Percentiles rank a stretch among this genome's conserved stretches.
Evolutionary conservation across 1,140 invertebrate genomes (phyloP).

Genomic region (Zaprionus vittiger): DNA sequence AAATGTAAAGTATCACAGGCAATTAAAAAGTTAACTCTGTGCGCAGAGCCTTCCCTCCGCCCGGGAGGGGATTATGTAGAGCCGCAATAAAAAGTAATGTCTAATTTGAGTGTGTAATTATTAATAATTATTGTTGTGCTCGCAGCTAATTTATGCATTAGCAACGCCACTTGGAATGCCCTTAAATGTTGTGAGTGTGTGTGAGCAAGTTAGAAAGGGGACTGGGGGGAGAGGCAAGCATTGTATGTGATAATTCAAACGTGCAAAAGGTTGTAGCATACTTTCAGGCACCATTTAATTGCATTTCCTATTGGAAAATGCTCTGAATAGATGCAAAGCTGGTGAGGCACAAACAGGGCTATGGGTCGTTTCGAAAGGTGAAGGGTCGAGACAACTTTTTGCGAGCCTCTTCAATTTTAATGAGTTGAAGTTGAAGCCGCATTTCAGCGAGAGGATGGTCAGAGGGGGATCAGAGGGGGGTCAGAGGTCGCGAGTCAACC

Average conservation of each 20-base stretch:
- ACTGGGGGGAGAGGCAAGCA: background rate
- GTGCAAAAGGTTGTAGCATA: constrained; percentile 25
- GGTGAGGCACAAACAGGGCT: background rate
- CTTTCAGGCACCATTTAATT: constrained; percentile 60
- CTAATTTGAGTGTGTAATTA: constrained; percentile 64
- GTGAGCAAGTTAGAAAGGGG: background rate
- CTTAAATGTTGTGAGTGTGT: background rate
- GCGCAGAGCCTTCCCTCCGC: background rate
- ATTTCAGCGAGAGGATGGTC: constrained; percentile 16
- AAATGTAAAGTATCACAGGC: constrained; percentile 13
- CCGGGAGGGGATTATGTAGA: background rate
- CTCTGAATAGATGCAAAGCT: constrained; percentile 36
- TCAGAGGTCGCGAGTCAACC: constrained; percentile 7
- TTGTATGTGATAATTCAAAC: background rate
- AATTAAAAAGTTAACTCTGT: constrained; percentile 17
- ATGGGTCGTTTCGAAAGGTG: background rate
- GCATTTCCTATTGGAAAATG: constrained; percentile 50
- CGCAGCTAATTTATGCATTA: constrained; percentile 66
- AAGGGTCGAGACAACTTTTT: constrained; percentile 47
- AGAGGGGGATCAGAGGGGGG: background rate
- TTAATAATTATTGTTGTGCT: constrained; percentile 43
- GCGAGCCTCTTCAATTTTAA: constrained; percentile 63
- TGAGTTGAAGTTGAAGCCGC: constrained; percentile 62
- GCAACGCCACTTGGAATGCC: background rate
- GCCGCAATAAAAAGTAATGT: constrained; percentile 62